phyloP scores from a whole-genome alignment of 2,888 invertebrate species.

The Furcula furcula region DNA sequence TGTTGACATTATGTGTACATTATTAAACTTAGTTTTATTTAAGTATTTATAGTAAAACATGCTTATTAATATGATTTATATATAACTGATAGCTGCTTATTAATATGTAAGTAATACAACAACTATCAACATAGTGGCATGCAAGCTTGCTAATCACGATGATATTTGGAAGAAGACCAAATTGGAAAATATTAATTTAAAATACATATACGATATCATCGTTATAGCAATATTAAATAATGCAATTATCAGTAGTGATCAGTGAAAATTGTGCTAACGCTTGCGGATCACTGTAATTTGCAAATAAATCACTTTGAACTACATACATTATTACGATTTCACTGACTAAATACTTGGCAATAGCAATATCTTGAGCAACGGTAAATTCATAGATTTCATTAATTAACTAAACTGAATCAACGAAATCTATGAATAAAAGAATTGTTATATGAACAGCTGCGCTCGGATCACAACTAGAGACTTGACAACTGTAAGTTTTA shows the following conservation, averaged over 20 bases:
- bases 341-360: conserved; percentile 27
- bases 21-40: background rate
- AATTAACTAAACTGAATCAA: conserved; percentile 8
- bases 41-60: conserved; percentile 21
- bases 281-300: conserved; percentile 32
- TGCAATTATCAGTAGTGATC: conserved; percentile 28
- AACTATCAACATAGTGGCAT: conserved; percentile 30
- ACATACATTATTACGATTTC: conserved; percentile 41
- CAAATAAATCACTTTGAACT: conserved; percentile 27
- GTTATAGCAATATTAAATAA: conserved; percentile 22
- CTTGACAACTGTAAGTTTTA: background rate
- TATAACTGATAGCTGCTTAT: conserved; percentile 10
- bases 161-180: conserved; percentile 5
- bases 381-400: conserved; percentile 13
- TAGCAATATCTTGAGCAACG: conserved; percentile 29
- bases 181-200: conserved; percentile 12
- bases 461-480: background rate
- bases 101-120: conserved; percentile 5
- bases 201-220: conserved; percentile 17
- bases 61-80: conserved; percentile 20
- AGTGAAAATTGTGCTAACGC: conserved; percentile 31
- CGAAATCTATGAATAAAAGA: conserved; percentile 1
- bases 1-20: background rate
- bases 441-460: background rate
- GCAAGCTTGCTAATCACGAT: conserved; percentile 25